Evolutionary conservation across 2,797 vertebrate genomes (phyloP).

Genomic region (Pseudochirops corinnae): DNA sequence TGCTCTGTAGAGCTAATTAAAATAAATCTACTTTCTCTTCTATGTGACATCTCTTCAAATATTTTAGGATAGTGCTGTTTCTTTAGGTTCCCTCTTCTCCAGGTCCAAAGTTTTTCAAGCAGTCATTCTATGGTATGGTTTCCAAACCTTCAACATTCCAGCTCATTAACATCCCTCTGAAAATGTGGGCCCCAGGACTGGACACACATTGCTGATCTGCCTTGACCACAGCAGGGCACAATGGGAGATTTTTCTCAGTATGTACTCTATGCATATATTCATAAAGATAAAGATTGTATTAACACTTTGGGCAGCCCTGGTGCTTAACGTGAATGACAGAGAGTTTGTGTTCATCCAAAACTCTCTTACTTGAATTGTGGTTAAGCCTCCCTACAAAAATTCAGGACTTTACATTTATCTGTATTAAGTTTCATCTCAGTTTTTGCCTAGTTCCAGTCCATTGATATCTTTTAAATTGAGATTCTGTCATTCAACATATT

Average conservation of each 20-base stretch:
- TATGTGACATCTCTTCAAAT: not conserved
- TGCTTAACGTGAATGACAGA: no score
- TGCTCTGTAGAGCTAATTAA: not conserved
- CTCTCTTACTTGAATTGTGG: not conserved
- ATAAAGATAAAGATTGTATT: no score
- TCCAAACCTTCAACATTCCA: not conserved
- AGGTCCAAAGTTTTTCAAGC: not conserved
- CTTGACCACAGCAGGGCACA: no score
- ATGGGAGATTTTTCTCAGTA: no score
- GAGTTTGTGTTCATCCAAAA: no score
- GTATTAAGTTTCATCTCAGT: not conserved
- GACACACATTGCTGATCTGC: not conserved
- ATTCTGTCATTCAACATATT: not conserved
- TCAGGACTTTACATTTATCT: not conserved
- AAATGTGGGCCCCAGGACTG: not conserved
- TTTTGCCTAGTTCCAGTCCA: not conserved
- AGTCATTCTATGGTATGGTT: not conserved
- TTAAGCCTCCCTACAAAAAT: not conserved
- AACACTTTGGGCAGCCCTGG: no score
- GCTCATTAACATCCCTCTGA: not conserved
- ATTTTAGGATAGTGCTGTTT: not conserved
- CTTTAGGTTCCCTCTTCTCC: not conserved
- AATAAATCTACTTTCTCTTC: not conserved
- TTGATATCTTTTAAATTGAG: not conserved
- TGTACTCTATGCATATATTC: no score